phyloP scores from a whole-genome alignment of 1,140 invertebrate genomes.

The Drosophila rhopaloa region DNA sequence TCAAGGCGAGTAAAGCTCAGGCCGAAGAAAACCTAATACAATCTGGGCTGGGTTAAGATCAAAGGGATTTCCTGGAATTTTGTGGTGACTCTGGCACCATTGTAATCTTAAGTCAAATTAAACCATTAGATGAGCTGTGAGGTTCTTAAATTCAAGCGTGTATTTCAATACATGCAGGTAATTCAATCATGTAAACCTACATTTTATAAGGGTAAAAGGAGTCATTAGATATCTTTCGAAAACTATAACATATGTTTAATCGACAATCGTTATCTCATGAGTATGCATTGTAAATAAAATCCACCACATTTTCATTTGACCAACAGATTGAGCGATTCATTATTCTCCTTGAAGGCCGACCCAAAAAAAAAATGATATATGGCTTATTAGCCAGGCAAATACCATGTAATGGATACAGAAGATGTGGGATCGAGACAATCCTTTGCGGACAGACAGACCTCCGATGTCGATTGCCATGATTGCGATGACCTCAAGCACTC shows the following conservation, averaged over 20 bases:
- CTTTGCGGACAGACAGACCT: conserved; percentile 28
- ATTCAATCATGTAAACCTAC: no score
- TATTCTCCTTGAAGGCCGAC: no score
- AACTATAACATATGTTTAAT: no score
- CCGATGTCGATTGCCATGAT: conserved; percentile 10
- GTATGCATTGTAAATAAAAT: neutral
- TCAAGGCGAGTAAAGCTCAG: conserved; percentile 18
- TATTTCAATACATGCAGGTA: no score
- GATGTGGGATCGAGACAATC: neutral
- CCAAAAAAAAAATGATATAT: conserved; percentile 4
- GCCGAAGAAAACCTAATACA: neutral
- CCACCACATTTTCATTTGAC: no score
- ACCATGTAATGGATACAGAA: conserved; percentile 12
- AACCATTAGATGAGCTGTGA: neutral
- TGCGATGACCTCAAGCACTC: conserved; percentile 25
- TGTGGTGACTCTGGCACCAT: neutral
- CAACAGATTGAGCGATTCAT: neutral
- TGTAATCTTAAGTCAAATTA: neutral
- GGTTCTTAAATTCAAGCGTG: no score
- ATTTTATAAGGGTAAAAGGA: no score
- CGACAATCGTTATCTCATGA: no score
- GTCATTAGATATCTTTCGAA: no score
- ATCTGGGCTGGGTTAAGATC: neutral
- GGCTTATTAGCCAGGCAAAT: conserved; percentile 11
- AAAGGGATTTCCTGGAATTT: conserved; percentile 11